phyloP scores from a whole-genome alignment of 1,140 invertebrate genomes.

The Dolichoris vasculosae region DNA sequence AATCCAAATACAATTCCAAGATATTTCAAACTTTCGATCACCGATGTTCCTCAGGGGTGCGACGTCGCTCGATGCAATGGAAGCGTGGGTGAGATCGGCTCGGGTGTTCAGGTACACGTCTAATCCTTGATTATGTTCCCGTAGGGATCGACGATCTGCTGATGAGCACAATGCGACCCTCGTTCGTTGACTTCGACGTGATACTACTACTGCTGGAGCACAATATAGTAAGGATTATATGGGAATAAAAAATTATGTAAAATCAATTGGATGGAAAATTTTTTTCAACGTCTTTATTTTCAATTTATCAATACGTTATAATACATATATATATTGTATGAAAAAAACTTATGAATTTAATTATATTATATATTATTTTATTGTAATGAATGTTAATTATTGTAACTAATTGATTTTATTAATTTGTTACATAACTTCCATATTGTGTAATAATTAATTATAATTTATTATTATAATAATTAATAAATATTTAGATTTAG shows the following conservation, averaged over 20 bases:
- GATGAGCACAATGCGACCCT: constrained; percentile 57
- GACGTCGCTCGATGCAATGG: background rate
- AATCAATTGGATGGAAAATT: background rate
- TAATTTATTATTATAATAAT: no score
- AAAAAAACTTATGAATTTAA: background rate
- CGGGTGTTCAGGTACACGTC: constrained; percentile 55
- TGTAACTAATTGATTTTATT: no score
- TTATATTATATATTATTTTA: background rate
- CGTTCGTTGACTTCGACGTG: background rate
- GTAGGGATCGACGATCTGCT: constrained; percentile 57
- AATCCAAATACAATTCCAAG: background rate
- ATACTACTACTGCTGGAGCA: background rate
- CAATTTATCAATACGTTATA: background rate
- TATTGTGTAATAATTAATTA: no score
- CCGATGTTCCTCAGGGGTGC: background rate
- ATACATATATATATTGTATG: no score
- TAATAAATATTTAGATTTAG: no score
- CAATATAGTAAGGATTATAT: background rate
- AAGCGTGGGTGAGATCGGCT: constrained; percentile 40
- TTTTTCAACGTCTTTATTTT: background rate
- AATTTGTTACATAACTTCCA: no score
- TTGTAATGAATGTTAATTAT: no score
- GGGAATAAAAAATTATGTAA: background rate
- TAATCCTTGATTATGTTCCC: constrained; percentile 61
- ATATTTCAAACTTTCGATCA: background rate